Conservation (phyloP, 2,888 invertebrate species). For the Hyppa rectilinea region DNA sequence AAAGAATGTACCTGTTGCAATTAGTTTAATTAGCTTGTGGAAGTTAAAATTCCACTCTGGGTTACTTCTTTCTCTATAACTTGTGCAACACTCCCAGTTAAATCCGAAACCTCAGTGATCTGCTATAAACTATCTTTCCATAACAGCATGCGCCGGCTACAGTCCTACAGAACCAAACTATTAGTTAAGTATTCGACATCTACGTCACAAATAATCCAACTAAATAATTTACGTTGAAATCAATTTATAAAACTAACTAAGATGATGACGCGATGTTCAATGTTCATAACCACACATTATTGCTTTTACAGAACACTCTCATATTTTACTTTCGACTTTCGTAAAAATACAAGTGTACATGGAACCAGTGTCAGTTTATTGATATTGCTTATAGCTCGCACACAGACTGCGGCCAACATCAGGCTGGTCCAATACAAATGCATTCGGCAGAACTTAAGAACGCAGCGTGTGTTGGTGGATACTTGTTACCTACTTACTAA, state of each 20-base stretch:
- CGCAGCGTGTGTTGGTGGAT: neutral
- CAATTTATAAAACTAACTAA: slow-evolving; percentile 56
- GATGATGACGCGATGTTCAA: slow-evolving; percentile 50
- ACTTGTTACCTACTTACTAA: slow-evolving; percentile 24
- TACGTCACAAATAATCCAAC: slow-evolving; percentile 60
- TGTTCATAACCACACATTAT: slow-evolving; percentile 48
- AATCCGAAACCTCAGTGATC: slow-evolving; percentile 47
- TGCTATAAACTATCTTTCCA: slow-evolving; percentile 59
- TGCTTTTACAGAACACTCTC: slow-evolving; percentile 60
- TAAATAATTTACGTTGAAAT: slow-evolving; percentile 66
- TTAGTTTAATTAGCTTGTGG: neutral
- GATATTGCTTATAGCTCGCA: slow-evolving; percentile 14
- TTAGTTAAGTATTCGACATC: slow-evolving; percentile 59
- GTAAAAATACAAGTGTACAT: slow-evolving; percentile 13
- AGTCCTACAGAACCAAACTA: slow-evolving; percentile 54
- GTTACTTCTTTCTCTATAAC: neutral
- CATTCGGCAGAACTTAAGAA: slow-evolving; percentile 10
- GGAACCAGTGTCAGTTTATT: slow-evolving; percentile 10
- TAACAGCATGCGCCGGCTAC: slow-evolving; percentile 54
- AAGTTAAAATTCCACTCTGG: neutral
- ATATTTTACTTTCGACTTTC: slow-evolving; percentile 37
- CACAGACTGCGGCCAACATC: neutral
- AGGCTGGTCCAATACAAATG: neutral
- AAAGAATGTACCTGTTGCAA: neutral
- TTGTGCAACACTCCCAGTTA: slow-evolving; percentile 42